Conservation (phyloP, 2,888 invertebrate genomes). For the Matsumyia berberina region DNA sequence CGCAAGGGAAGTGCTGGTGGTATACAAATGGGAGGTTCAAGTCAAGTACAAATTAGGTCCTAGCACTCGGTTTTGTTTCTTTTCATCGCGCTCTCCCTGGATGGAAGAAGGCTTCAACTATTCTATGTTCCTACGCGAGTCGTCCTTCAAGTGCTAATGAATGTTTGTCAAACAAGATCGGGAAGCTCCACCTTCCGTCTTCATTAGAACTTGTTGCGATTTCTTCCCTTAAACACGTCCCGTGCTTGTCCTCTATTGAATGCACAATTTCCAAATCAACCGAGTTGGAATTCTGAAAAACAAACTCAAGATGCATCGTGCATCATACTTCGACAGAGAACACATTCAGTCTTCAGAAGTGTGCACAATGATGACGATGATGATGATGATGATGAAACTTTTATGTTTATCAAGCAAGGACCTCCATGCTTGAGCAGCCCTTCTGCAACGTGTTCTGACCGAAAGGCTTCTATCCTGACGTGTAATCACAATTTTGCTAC, state of each 20-base stretch:
- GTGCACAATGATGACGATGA: too few species aligned
- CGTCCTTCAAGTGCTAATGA: neutral
- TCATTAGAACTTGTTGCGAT: neutral
- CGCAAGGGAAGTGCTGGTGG: neutral
- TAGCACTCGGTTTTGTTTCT: neutral
- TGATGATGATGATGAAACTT: neutral
- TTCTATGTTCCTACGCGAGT: too few species aligned
- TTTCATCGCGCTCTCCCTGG: neutral
- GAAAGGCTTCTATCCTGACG: neutral
- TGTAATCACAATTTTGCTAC: slow-evolving; percentile 23
- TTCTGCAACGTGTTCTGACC: slow-evolving; percentile 3
- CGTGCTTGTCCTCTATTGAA: slow-evolving; percentile 1
- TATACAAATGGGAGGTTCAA: neutral
- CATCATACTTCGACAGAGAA: neutral
- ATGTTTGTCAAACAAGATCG: neutral
- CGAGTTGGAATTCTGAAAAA: slow-evolving; percentile 12
- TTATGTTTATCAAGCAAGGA: neutral
- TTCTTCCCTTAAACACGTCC: neutral
- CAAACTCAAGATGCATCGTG: slow-evolving; percentile 16
- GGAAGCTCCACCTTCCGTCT: neutral
- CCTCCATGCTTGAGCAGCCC: neutral
- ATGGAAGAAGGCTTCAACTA: neutral
- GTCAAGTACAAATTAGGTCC: neutral
- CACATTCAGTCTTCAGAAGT: too few species aligned
- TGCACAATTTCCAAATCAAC: slow-evolving; percentile 5